Evolutionary conservation across 2,113 vertebrate genomes (phyloP).

Genomic region (Alces alces): DNA sequence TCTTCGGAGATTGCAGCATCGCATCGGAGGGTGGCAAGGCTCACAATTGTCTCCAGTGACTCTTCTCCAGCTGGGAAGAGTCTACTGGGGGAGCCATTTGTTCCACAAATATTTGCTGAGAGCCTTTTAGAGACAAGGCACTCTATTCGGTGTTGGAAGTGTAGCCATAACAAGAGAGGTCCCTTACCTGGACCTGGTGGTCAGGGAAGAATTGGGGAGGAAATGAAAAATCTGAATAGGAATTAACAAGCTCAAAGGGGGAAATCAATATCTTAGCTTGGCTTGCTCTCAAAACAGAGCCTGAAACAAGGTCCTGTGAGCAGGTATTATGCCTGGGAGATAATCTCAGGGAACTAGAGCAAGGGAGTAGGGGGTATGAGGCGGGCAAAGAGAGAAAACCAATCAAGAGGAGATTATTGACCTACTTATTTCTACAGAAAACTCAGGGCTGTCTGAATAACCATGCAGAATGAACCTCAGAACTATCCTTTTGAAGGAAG

Average conservation of each 20-base stretch:
- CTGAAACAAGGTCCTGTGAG: not conserved
- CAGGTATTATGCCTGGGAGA: not conserved
- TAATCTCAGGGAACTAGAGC: not conserved
- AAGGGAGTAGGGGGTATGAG: not conserved
- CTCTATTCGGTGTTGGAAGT: not conserved
- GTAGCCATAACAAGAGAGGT: not conserved
- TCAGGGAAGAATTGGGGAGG: not conserved
- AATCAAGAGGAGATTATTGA: not conserved
- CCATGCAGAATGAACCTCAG: not conserved
- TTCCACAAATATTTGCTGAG: slow-evolving; percentile 40
- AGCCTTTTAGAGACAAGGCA: not conserved
- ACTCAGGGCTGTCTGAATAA: not conserved
- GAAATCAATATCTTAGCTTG: not conserved
- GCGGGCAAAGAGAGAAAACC: not conserved
- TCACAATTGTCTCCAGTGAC: not conserved
- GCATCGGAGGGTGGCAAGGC: not conserved
- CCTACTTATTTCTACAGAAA: not conserved
- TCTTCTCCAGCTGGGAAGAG: slow-evolving; percentile 4
- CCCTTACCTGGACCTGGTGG: not conserved
- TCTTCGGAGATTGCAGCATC: not conserved
- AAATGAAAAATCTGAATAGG: not conserved
- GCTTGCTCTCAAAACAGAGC: not conserved
- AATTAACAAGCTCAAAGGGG: not conserved
- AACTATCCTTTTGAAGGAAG: not conserved
- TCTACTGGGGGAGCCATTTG: not conserved